Percentiles rank a stretch among this genome's conserved stretches.
Evolutionary conservation across 2,797 vertebrate genomes (phyloP).

Genomic region (Esox masquinongy): DNA sequence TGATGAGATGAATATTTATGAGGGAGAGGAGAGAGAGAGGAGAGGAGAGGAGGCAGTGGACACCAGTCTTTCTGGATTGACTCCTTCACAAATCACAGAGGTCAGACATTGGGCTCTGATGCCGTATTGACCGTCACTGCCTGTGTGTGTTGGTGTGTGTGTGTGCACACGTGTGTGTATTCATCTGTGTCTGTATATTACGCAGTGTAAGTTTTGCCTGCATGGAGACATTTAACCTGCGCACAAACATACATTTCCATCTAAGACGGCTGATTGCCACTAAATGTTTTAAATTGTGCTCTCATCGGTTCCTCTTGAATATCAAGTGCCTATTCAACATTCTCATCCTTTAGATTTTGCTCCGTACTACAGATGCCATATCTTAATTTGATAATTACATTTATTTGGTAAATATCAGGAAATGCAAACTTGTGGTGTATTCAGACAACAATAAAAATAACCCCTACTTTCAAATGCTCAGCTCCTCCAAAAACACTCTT

Average conservation of each 20-base stretch:
- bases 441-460: no score
- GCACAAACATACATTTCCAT: slow-evolving; percentile 25
- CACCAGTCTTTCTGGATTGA: not conserved
- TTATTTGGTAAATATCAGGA: no score
- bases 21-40: slow-evolving; percentile 6
- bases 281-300: slow-evolving; percentile 13
- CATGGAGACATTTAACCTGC: slow-evolving; percentile 21
- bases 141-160: slow-evolving; percentile 8
- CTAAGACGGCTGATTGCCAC: slow-evolving; percentile 10
- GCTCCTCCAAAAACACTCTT: no score
- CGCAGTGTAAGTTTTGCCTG: slow-evolving; percentile 12
- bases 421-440: no score
- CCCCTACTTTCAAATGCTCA: no score
- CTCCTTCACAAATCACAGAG: slow-evolving; percentile 6
- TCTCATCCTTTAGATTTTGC: not conserved
- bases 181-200: not conserved
- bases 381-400: no score
- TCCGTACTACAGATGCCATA: no score
- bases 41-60: no score
- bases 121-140: not conserved
- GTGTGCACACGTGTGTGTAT: not conserved
- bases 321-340: slow-evolving; percentile 15
- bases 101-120: not conserved
- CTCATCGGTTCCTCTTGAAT: not conserved
- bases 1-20: slow-evolving; percentile 27